Conservation (phyloP, 2,797 vertebrate species). For the Lacerta viridis region DNA sequence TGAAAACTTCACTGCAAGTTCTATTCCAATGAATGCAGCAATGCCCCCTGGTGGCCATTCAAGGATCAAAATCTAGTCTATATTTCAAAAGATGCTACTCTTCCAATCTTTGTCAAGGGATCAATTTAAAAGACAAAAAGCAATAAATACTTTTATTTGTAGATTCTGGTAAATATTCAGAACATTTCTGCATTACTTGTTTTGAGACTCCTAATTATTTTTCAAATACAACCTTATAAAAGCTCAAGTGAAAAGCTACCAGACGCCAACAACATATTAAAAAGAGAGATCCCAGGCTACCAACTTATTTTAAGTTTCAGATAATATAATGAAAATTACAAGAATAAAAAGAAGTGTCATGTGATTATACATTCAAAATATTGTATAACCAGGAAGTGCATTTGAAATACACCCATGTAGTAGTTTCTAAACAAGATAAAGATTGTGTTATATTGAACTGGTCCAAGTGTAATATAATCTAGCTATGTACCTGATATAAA, state of each 20-base stretch:
- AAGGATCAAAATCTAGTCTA: neutral
- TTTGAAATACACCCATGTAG: neutral
- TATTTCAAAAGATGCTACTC: neutral
- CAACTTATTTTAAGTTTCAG: neutral
- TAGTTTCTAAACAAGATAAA: neutral
- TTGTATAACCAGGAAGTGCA: neutral
- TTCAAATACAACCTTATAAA: neutral
- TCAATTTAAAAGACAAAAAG: neutral
- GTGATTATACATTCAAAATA: slow-evolving; percentile 5
- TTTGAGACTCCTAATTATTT: neutral
- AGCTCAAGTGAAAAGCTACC: neutral
- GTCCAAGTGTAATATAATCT: neutral
- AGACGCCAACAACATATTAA: neutral
- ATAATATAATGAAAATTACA: neutral
- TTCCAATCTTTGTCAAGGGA: neutral
- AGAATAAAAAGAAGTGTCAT: neutral
- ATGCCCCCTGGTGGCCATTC: neutral
- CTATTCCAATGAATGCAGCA: neutral
- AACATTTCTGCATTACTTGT: neutral
- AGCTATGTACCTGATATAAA: neutral
- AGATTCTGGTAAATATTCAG: too few species aligned
- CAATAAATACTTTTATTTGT: neutral
- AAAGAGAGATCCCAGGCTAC: neutral
- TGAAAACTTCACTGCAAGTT: slow-evolving; percentile 8
- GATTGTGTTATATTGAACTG: neutral